These are phyloP conservation scores for Arctocebus calabarensis DNA, from an alignment of 2,797 vertebrate species.

Conservation along the genomic window DNA sequence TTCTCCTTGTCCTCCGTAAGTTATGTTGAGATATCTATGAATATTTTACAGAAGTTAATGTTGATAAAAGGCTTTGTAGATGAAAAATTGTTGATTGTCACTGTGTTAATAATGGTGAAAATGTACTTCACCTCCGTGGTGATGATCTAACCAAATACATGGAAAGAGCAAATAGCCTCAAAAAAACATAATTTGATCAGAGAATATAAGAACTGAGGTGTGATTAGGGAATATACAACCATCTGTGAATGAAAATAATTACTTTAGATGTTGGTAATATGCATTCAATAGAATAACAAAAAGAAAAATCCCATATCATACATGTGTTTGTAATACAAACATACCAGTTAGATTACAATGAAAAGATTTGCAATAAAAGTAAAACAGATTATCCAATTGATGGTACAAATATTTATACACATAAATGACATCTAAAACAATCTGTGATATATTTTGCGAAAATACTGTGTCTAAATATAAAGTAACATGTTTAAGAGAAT, in stretches of 20 bases:
- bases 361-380: not conserved
- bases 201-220: not conserved
- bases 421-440: not conserved
- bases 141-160: not conserved
- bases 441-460: not conserved
- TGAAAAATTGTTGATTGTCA: not conserved
- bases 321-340: not conserved
- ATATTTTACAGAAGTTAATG: not conserved
- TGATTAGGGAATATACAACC: not conserved
- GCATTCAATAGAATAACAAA: not conserved
- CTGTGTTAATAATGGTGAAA: not conserved
- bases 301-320: not conserved
- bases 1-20: not conserved
- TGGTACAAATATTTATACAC: not conserved
- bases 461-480: not conserved
- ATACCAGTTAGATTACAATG: not conserved
- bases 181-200: not conserved
- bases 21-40: not conserved
- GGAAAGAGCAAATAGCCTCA: not conserved
- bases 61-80: constrained; percentile 34
- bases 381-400: not conserved
- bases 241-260: not conserved
- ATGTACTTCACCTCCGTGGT: not conserved
- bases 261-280: not conserved
- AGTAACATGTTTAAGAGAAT: not conserved